Base-by-base conservation (phyloP, 1,140 invertebrate species). In the Rhynchophorus ferrugineus region DNA sequence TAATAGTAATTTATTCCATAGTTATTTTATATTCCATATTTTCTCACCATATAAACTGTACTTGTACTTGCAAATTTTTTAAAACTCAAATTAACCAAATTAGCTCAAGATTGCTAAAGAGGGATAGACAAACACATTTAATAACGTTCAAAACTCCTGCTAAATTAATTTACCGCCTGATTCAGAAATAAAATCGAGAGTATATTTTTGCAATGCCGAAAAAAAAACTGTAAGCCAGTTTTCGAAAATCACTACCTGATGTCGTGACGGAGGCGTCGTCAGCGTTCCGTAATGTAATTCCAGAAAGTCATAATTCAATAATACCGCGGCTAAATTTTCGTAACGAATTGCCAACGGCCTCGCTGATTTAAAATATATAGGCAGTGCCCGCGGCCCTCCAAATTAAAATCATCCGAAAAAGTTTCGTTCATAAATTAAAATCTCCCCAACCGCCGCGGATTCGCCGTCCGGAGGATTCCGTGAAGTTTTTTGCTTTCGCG, bases 351-450 rank as follows among this genome's bases (percentile, higher is more conserved):
- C 43, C 21, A 54, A 57, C 44, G 45, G 49, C 49, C 50, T 52
- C 14, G 44, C 22, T 17, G 49, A 49, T 58, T 58, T 58, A 58
- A 58, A 57, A 57, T 57, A 57, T 54, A 21, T 5, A 38, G 49
- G 44, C 43, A 24, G 20, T 17, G 41, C 55, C 44, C 14, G 34
- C 16, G 42, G 47, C 33, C 13, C 34, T n/a, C 41, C 22, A 49
- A 58, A 58, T 58, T 58, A 54, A 54, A 54, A 48, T 36, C 36
- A 21, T n/a, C 37, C 51, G 36, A 44, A 46, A 58, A 58, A 58
- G 56, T 58, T 58, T 39, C 24, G 35, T 34, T 41, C 34, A 58
- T 58, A 58, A 58, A 58, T 58, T 58, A 44, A 49, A 58, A 58
- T 54, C 47, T 54, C 19, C 51, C 24, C 36, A n/a, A n/a, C n/a